These are phyloP conservation scores for Hystrix cristata DNA, from an alignment of 2,113 vertebrate genomes.

Conservation along the genomic window DNA sequence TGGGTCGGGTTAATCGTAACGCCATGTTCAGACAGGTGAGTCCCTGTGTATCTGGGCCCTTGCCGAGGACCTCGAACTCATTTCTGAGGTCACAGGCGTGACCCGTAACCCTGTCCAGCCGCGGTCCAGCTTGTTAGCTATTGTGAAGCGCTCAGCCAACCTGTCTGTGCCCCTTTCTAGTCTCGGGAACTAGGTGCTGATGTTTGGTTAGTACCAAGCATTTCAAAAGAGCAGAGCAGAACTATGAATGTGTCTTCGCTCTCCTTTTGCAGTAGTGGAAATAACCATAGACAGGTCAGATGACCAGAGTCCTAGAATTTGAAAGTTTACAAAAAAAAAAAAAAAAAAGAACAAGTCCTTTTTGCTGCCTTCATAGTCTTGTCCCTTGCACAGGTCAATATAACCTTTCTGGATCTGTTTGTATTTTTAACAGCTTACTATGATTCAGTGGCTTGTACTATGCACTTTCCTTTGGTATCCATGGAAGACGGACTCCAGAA, in stretches of 20 bases:
- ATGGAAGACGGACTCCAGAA: background rate
- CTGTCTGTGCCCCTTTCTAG: background rate
- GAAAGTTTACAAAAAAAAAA: background rate
- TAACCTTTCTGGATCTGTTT: conserved; percentile 31
- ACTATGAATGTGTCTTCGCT: background rate
- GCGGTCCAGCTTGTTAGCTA: background rate
- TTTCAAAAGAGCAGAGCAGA: background rate
- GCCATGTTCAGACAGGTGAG: background rate
- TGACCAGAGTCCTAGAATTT: background rate
- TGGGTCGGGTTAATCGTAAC: background rate
- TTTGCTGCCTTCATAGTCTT: background rate
- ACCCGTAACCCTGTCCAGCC: background rate
- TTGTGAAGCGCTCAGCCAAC: background rate
- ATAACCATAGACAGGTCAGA: background rate
- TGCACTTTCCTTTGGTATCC: background rate
- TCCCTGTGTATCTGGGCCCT: background rate
- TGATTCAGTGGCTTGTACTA: background rate
- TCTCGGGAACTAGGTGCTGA: background rate
- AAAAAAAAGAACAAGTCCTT: background rate
- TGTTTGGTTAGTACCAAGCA: background rate
- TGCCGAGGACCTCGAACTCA: background rate
- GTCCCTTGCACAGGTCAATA: background rate
- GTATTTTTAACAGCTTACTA: background rate
- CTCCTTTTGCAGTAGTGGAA: background rate
- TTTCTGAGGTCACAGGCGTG: background rate